Evolutionary conservation across 2,113 vertebrate species (phyloP), one percentile per base, ranked within the genome.

Genomic region (Oncorhynchus masou): DNA sequence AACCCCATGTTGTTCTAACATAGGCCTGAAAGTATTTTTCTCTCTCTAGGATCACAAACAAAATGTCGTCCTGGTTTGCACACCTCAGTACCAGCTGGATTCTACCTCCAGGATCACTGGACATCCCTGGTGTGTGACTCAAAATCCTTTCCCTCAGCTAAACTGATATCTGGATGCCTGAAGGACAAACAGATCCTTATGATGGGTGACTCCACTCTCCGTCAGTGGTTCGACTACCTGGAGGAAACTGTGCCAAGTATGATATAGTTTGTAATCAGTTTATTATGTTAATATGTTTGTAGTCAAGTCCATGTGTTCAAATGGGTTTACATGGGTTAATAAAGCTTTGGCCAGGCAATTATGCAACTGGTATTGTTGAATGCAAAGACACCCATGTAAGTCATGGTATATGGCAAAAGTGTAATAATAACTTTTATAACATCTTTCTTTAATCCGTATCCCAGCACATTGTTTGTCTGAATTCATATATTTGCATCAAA

Each of bases 171-270:
- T 29, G 29, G 20, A 13, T 67, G 65, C 29, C 27, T 67, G 65
- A 67, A 29, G 15, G 65, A 67, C 15, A 67, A 67, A 67, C 65
- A 67, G 9, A 67, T 67, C 65, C 27, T 31, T 4, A 67, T 67
- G 65, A 67, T 67, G 65, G 65, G 65, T 6, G 65, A 67, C 65
- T 67, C 65, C 0, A 67, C 65, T 67, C 65, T 67, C 29, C 65
- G 65, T 29, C 65, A 67, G 65, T 67, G 27, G 65, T 67, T 67
- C 7, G 65, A 67, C n/a, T 84, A 77, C 62, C 78, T 88, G 25
- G 45, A 6, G 22, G 49, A 78, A 65, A 73, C 70, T 0, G 48
- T 84, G 51, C 75, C 81, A 64, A 80, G 78, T 86, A 83, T 84
- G 85, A 78, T 67, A 2, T 65, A 5, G 0, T 9, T 15, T 2